Conservation (phyloP, 2,888 invertebrate genomes). For the Drosophila anomelani region DNA sequence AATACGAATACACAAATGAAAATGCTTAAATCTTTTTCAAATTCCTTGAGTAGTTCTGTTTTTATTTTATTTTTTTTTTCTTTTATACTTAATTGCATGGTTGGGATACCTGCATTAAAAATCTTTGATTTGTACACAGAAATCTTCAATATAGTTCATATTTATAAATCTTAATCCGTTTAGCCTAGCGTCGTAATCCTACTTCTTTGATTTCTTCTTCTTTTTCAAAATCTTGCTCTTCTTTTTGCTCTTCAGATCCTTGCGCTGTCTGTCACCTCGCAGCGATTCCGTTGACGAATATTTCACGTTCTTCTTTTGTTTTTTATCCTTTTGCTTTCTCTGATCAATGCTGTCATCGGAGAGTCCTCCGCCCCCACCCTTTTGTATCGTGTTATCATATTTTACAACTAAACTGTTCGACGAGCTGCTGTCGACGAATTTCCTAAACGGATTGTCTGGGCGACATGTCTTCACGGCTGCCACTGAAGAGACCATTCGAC, state of each 20-base stretch:
- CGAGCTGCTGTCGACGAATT: slow-evolving; percentile 87
- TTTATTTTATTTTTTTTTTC: slow-evolving; percentile 24
- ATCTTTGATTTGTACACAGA: slow-evolving; percentile 53
- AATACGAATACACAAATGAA: slow-evolving; percentile 24
- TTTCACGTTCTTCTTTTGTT: slow-evolving; percentile 87
- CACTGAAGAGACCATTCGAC: slow-evolving; percentile 57
- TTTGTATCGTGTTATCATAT: slow-evolving; percentile 83
- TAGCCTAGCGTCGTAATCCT: slow-evolving; percentile 29
- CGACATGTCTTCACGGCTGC: slow-evolving; percentile 57
- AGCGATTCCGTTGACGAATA: slow-evolving; percentile 84
- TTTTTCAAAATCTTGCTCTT: slow-evolving; percentile 68
- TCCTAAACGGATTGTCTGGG: slow-evolving; percentile 83
- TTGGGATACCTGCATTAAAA: slow-evolving; percentile 47
- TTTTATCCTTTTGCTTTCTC: slow-evolving; percentile 87
- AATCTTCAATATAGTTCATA: slow-evolving; percentile 45
- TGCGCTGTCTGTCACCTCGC: slow-evolving; percentile 90
- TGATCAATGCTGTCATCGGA: slow-evolving; percentile 86
- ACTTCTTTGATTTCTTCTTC: slow-evolving; percentile 80
- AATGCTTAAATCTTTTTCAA: not conserved
- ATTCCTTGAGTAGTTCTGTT: slow-evolving; percentile 39
- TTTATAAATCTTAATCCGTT: slow-evolving; percentile 14
- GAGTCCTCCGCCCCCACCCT: slow-evolving; percentile 81
- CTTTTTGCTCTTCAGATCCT: slow-evolving; percentile 86
- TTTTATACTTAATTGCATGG: slow-evolving; percentile 41
- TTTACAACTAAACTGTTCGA: slow-evolving; percentile 85